Evolutionary conservation across 2,888 invertebrate species (phyloP), one percentile per base, ranked within the genome.

Genomic region (Apamea anceps): DNA sequence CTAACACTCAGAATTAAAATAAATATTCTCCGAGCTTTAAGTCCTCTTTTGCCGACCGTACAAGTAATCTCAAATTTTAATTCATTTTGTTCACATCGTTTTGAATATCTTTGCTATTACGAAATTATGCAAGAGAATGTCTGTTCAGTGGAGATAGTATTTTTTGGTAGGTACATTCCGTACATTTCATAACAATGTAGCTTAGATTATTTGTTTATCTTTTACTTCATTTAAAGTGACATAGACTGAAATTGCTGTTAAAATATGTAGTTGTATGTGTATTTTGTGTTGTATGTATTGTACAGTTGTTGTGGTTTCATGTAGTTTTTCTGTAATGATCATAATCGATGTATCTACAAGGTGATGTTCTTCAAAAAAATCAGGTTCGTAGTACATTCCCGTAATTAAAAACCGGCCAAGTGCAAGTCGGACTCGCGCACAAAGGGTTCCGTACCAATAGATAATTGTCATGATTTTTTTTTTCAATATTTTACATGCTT

Each of bases 31-130:
- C 0, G 2, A 28, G 13, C 12, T n/a, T 37, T 28, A 1, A 10
- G 6, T 45, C 2, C 37, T 72, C 6, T 82, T 70, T 32, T 37
- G 60, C 28, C n/a, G 18, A 42, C 74, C n/a, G 72, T 87, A 75
- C 72, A 70, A 68, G 87, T 84, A 85, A 87, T 87, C 78, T 87
- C 51, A 77, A 85, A 81, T 85, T 86, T 85, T 87, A 81, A 87
- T 86, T 85, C 87, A 81, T 84, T 85, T 85, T 72, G 73, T 80
- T 87, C 87, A 84, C 87, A 75, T 80, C 77, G 75, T 78, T 86
- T 74, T 74, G 73, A 71, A 85, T 85, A 81, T 73, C 82, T 81
- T 75, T 63, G 82, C 66, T 77, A 63, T 85, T 78, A 75, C 51
- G n/a, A 82, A 83, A 83, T 84, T 82, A 86, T 72, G 74, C 74